Percentiles rank a stretch among this genome's conserved stretches.
phyloP scores from a whole-genome alignment of 2,888 invertebrate genomes.

The Coremacera marginata region DNA sequence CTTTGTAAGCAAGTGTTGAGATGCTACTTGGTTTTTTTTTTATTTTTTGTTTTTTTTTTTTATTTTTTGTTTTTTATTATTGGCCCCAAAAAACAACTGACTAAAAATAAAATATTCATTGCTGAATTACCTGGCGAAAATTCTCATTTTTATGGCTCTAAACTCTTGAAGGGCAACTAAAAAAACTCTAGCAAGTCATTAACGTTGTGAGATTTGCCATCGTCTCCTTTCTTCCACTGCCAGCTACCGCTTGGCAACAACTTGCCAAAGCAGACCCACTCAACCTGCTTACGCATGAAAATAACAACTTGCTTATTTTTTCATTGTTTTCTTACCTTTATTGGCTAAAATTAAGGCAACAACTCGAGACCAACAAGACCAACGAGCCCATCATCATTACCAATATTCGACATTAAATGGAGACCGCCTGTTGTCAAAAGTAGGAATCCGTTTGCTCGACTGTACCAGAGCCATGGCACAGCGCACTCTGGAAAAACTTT shows the following conservation, averaged over 20 bases:
- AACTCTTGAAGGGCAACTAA: background rate
- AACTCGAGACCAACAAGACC: background rate
- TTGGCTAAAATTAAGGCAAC: background rate
- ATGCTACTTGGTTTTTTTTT: background rate
- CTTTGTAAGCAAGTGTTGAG: background rate
- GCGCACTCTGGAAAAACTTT: background rate
- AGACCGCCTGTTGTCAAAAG: background rate
- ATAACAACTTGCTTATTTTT: slow-evolving; percentile 8
- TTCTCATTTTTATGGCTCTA: background rate
- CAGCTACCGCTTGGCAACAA: background rate
- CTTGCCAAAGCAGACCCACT: background rate
- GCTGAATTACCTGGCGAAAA: slow-evolving; percentile 3
- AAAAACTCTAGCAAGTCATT: slow-evolving; percentile 4
- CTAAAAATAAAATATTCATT: background rate
- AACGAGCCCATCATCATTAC: background rate
- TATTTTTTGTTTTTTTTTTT: background rate
- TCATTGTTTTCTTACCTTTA: background rate
- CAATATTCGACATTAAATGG: too few relatives aligned
- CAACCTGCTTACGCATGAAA: background rate
- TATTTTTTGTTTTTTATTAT: too few relatives aligned
- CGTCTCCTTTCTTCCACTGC: too few relatives aligned
- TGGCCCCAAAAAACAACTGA: background rate
- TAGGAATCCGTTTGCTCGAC: too few relatives aligned
- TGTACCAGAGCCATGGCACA: background rate
- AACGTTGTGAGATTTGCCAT: background rate